Evolutionary conservation across 2,797 vertebrate genomes (phyloP).

Genomic region (Chiloscyllium punctatum): DNA sequence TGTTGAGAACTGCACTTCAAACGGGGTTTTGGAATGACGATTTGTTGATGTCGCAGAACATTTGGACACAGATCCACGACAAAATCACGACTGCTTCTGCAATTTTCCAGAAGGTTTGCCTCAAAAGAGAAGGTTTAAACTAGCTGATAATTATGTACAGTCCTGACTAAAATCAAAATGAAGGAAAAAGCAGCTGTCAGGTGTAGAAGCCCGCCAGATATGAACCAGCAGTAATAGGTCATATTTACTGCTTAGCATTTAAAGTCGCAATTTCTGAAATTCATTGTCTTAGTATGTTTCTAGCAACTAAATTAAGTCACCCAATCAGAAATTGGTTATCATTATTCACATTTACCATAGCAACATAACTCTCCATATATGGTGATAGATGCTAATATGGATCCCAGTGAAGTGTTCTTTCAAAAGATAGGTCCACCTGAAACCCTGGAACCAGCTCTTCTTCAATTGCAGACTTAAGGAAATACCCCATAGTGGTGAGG

Average conservation of each 20-base stretch:
- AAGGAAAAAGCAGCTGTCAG: not conserved
- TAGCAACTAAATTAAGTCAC: not conserved
- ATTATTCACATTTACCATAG: slow-evolving; percentile 1
- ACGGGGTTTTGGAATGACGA: not conserved
- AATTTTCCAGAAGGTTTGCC: not conserved
- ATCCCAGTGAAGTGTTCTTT: not conserved
- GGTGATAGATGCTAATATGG: not conserved
- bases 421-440: not conserved
- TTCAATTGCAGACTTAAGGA: not conserved
- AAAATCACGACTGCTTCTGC: not conserved
- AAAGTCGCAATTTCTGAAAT: slow-evolving; percentile 10
- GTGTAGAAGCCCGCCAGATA: not conserved
- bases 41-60: not conserved
- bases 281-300: not conserved
- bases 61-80: not conserved
- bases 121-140: not conserved
- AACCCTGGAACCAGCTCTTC: not conserved
- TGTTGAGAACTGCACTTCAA: not conserved
- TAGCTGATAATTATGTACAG: not conserved
- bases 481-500: not conserved
- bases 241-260: not conserved
- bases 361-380: not conserved
- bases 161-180: not conserved
- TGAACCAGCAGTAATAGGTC: not conserved
- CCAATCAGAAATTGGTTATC: not conserved